These are phyloP conservation scores for Umimayanthus chanpuru DNA, from an alignment of 92 coral and sea anemone genomes.

Conservation along the genomic window DNA sequence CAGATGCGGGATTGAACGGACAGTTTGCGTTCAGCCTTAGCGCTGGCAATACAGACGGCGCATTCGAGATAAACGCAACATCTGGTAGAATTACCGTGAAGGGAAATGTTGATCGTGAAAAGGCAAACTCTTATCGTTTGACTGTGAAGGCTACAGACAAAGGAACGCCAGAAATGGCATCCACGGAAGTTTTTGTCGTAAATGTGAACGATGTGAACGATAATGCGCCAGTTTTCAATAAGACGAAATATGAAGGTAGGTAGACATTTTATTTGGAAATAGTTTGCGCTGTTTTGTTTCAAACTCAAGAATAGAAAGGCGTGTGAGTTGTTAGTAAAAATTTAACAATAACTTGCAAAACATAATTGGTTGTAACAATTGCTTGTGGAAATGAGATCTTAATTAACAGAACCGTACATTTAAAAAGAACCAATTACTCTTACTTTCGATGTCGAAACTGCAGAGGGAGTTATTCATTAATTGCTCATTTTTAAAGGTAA, in stretches of 20 bases:
- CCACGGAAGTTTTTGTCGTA: slow-evolving; percentile 63
- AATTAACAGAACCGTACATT: too few species aligned
- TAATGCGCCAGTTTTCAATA: slow-evolving; percentile 72
- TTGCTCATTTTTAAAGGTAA: too few species aligned
- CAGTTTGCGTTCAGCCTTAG: slow-evolving; percentile 58
- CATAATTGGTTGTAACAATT: too few species aligned
- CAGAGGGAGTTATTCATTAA: too few species aligned
- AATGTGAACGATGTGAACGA: slow-evolving; percentile 82
- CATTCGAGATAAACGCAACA: slow-evolving; percentile 61
- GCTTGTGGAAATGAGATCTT: too few species aligned
- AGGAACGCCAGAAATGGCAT: slow-evolving; percentile 75
- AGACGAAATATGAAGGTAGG: slow-evolving; percentile 70
- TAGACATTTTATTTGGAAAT: background rate
- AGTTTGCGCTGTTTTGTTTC: background rate
- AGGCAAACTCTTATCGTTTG: slow-evolving; percentile 50
- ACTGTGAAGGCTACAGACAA: slow-evolving; percentile 80
- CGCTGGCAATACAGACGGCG: slow-evolving; percentile 63
- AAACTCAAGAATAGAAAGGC: too few species aligned
- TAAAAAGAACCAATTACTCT: too few species aligned
- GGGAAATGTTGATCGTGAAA: slow-evolving; percentile 80
- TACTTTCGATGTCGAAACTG: too few species aligned
- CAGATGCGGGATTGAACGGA: slow-evolving; percentile 77
- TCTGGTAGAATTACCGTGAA: slow-evolving; percentile 75
- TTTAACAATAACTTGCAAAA: too few species aligned
- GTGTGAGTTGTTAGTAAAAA: too few species aligned